Base-by-base conservation (phyloP, 2,888 invertebrate species). In the Caenorhabditis sulstoni region DNA sequence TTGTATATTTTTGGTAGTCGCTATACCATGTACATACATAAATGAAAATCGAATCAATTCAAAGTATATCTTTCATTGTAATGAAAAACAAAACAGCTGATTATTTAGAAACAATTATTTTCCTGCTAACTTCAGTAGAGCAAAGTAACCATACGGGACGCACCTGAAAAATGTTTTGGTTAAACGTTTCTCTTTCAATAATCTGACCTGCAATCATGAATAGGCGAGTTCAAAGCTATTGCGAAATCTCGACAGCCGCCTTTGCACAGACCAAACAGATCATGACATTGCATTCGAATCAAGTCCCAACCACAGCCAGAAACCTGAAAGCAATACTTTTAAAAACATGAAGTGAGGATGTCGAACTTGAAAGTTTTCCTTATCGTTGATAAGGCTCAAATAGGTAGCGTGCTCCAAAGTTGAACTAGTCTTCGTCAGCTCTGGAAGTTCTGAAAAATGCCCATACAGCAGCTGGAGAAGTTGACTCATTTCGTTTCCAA, bases 281-380 rank as follows among this genome's bases (percentile, higher is more conserved):
- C 79, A 18, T 73, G 58, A 39, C 79, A 79, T 45, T 62, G 62
- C 16, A 67, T 11, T 29, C 68, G 73, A 9, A 79, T 67, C 22
- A 73, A 22, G 22, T 79, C 79, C 79, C 79, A 79, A 14, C 79
- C 73, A 58, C 79, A 79, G 2, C 79, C 79, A 5, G 79, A 73
- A 2, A 35, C 55, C 79, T 79, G 4, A 45, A 70, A 41, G n/a
- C n/a, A n/a, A n/a, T 37, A 37, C 14, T 20, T 16, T 2, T 9
- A 29, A 20, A 16, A 29, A 16, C 7, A 1, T 23, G 14, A 16
- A 45, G 20, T 29, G 12, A 2, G 12, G 8, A 45, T 20, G n/a
- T 22, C 8, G 16, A 20, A 78, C 78, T 35, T 78, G 79, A 45
- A 79, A 79, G 23, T 79, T 79, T 4, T 79, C 79, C 35, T 79